Percentiles rank a stretch among this genome's conserved stretches.
These are phyloP conservation scores for Cephus cinctus DNA, from an alignment of 1,140 invertebrate species.

Conservation along the genomic window DNA sequence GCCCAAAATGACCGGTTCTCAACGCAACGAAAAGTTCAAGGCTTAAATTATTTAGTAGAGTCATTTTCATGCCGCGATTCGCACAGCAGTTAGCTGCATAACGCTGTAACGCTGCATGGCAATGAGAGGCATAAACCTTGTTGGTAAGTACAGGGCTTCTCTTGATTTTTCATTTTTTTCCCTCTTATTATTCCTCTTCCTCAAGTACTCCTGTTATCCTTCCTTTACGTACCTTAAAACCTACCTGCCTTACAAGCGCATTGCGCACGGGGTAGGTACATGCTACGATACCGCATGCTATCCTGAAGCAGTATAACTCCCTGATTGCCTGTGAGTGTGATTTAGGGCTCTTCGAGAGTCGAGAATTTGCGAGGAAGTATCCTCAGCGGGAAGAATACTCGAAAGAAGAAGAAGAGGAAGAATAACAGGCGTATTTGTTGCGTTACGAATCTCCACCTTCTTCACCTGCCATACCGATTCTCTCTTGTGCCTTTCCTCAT, in stretches of 20 bases:
- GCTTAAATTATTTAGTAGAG: conserved; percentile 16
- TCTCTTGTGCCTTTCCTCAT: not conserved
- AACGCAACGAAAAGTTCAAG: too few relatives aligned
- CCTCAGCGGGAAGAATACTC: not conserved
- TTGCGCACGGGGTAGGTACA: too few relatives aligned
- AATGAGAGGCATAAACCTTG: conserved; percentile 3
- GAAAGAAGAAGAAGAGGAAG: conserved; percentile 1
- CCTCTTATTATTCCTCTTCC: too few relatives aligned
- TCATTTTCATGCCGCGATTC: not conserved
- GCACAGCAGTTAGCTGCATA: conserved; percentile 1
- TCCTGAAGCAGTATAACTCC: conserved; percentile 20
- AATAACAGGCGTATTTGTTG: conserved; percentile 17
- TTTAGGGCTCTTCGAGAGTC: conserved; percentile 21
- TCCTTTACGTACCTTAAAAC: too few relatives aligned
- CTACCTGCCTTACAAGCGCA: not conserved
- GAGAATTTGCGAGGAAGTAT: conserved; percentile 30
- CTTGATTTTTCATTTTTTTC: too few relatives aligned
- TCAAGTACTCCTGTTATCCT: too few relatives aligned
- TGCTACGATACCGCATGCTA: conserved; percentile 1
- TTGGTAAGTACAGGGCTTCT: conserved; percentile 2
- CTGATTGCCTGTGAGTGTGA: conserved; percentile 23
- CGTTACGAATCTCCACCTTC: conserved; percentile 21
- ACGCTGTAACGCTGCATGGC: not conserved
- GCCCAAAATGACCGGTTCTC: too few relatives aligned
- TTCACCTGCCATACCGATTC: not conserved